These are phyloP conservation scores for Sparus aurata DNA, from an alignment of 2,797 vertebrate genomes.

Conservation along the genomic window DNA sequence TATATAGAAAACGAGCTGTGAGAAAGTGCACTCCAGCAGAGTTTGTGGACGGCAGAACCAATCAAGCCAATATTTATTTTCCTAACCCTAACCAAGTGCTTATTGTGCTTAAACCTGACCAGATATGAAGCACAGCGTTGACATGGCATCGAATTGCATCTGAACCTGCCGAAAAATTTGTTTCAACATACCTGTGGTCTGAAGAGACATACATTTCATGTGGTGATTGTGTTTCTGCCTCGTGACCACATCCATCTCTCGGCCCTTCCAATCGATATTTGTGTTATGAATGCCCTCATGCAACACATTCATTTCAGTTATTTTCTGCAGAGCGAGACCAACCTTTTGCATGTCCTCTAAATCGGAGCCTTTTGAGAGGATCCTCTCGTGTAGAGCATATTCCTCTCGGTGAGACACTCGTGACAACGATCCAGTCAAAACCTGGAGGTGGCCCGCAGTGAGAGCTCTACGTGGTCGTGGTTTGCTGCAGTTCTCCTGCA, in stretches of 20 bases:
- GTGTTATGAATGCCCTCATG: slow-evolving; percentile 11
- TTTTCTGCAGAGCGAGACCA: slow-evolving; percentile 19
- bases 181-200: no score
- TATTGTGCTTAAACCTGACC: no score
- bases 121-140: no score
- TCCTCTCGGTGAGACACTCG: slow-evolving; percentile 44
- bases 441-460: slow-evolving; percentile 46
- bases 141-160: no score
- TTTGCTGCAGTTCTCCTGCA: slow-evolving; percentile 36
- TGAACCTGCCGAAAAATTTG: no score
- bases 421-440: slow-evolving; percentile 50
- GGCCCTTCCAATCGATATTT: neutral
- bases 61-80: no score
- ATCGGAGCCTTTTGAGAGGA: slow-evolving; percentile 36
- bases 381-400: slow-evolving; percentile 32
- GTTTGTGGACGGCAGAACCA: no score
- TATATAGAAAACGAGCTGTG: no score
- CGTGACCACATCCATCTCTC: slow-evolving; percentile 1
- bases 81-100: no score
- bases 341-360: slow-evolving; percentile 32
- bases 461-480: slow-evolving; percentile 30
- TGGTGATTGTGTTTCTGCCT: no score
- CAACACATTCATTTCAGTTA: slow-evolving; percentile 30
- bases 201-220: no score
- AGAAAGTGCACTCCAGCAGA: no score